Evolutionary conservation across 2,113 vertebrate species (phyloP).

Genomic region (Hirundichthys speculiger): DNA sequence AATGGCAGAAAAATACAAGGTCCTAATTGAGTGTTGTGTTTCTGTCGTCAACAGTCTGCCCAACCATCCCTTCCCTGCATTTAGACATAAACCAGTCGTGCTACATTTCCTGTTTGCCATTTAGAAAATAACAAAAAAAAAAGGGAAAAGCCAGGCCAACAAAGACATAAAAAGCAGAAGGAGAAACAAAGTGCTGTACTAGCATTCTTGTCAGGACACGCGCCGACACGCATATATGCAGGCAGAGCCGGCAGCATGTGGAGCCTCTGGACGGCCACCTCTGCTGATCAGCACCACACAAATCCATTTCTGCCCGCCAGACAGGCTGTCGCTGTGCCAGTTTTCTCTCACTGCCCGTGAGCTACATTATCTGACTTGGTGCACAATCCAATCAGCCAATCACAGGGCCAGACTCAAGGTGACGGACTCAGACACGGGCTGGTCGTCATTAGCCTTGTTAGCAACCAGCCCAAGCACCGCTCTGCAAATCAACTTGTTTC

Average conservation of each 20-base stretch:
- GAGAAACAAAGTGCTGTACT: slow-evolving; percentile 30
- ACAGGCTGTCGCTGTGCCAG: slow-evolving; percentile 23
- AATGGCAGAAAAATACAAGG: slow-evolving; percentile 3
- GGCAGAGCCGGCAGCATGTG: slow-evolving; percentile 18
- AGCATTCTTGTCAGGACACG: slow-evolving; percentile 21
- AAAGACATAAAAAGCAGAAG: slow-evolving; percentile 28
- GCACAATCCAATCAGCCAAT: slow-evolving; percentile 10
- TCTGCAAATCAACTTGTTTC: no score
- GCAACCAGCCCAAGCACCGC: no score
- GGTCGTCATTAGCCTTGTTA: not conserved
- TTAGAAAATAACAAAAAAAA: slow-evolving; percentile 13
- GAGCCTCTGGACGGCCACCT: slow-evolving; percentile 17
- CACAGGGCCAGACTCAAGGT: slow-evolving; percentile 4
- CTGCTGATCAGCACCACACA: slow-evolving; percentile 24
- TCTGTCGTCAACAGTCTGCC: not conserved
- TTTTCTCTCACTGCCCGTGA: slow-evolving; percentile 23
- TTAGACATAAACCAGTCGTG: slow-evolving; percentile 3
- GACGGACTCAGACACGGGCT: not conserved
- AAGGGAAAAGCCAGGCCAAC: not conserved
- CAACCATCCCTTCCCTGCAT: not conserved
- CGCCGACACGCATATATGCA: not conserved
- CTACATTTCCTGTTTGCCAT: slow-evolving; percentile 9
- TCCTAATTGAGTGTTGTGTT: not conserved
- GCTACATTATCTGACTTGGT: slow-evolving; percentile 17
- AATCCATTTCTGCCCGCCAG: slow-evolving; percentile 45